phyloP scores from a whole-genome alignment of 2,797 vertebrate genomes.

The Rhodeus uyekii region DNA sequence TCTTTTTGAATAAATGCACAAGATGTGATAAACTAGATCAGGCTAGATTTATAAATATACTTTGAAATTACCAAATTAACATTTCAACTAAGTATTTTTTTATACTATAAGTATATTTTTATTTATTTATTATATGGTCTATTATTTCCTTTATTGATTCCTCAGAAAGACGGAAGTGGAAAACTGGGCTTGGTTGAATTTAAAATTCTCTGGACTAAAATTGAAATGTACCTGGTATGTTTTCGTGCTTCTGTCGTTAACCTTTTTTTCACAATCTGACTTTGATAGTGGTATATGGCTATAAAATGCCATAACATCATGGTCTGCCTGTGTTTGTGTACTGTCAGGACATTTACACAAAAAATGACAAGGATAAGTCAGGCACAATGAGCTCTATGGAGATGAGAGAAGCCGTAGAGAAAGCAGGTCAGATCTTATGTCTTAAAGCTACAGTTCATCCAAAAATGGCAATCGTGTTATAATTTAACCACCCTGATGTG shows the following conservation, averaged over 20 bases:
- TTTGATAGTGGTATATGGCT: not conserved
- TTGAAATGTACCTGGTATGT: constrained; percentile 83
- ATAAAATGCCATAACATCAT: not conserved
- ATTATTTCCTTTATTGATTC: constrained; percentile 64
- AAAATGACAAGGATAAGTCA: constrained; percentile 80
- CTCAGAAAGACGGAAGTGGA: constrained; percentile 81
- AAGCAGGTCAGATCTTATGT: constrained; percentile 75
- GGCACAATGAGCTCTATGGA: constrained; percentile 87
- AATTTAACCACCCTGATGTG: not conserved
- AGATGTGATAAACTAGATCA: not conserved
- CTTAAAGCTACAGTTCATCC: not conserved
- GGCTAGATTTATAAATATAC: not conserved
- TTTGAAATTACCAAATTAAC: too few relatives aligned
- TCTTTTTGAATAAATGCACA: constrained; percentile 64
- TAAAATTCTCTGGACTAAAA: constrained; percentile 86
- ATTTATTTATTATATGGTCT: too few relatives aligned
- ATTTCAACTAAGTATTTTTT: too few relatives aligned
- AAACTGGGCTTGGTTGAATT: constrained; percentile 89
- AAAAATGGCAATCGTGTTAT: not conserved
- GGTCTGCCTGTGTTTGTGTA: not conserved
- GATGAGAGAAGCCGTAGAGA: constrained; percentile 83
- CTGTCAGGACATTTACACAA: constrained; percentile 80
- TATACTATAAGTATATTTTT: too few relatives aligned
- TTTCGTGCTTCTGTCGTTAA: not conserved
- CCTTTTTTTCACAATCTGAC: not conserved